These are phyloP conservation scores for Ammospiza nelsoni DNA, from an alignment of 2,113 vertebrate genomes.

Conservation along the genomic window DNA sequence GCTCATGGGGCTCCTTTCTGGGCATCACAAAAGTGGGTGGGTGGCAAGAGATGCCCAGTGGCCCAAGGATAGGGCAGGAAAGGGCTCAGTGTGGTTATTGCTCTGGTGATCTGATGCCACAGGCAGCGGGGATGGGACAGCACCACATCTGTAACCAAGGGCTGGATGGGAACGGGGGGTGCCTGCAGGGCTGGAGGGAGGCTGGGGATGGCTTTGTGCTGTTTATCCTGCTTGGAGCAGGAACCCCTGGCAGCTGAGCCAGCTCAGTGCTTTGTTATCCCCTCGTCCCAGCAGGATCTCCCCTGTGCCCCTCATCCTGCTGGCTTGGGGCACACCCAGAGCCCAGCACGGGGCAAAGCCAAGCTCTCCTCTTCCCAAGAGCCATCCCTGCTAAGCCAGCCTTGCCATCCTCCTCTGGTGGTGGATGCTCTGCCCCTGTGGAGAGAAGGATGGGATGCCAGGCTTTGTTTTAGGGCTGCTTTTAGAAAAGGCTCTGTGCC, in stretches of 20 bases:
- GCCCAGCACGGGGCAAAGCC: fast-evolving
- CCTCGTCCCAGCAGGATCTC: not conserved
- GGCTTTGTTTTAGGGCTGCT: not conserved
- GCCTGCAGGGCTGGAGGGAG: not conserved
- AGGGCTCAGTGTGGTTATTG: not conserved
- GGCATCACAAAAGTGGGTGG: not conserved
- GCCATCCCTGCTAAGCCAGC: not conserved
- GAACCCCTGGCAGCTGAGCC: not conserved
- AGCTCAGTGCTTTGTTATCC: not conserved
- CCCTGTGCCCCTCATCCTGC: fast-evolving
- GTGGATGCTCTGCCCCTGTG: not conserved
- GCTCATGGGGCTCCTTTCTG: not conserved
- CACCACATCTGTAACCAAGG: fast-evolving
- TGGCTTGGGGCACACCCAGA: fast-evolving
- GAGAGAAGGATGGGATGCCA: not conserved
- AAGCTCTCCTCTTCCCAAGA: not conserved
- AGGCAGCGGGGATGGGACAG: fast-evolving
- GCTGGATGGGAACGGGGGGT: not conserved
- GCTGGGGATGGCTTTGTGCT: not conserved
- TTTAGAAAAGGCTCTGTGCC: not conserved
- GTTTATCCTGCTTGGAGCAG: not conserved
- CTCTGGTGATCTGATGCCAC: not conserved
- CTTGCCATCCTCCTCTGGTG: not conserved
- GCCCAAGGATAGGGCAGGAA: not conserved
- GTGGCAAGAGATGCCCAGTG: fast-evolving